Evolutionary conservation across 2,888 invertebrate genomes (phyloP).

Genomic region (Galeruca laticollis): DNA sequence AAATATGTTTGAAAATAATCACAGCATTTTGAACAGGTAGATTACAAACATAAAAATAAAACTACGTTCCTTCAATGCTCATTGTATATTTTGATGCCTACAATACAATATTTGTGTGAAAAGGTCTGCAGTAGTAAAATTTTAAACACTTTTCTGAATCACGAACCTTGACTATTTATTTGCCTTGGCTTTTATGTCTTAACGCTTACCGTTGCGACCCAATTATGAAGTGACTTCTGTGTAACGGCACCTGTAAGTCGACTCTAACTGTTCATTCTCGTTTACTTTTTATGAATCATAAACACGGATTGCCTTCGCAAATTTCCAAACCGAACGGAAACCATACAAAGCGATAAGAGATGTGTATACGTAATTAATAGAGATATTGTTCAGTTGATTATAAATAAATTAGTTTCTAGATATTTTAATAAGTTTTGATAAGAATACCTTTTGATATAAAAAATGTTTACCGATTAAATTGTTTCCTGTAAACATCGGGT

Average conservation of each 20-base stretch:
- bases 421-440: neutral
- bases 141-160: neutral
- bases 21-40: too few species aligned
- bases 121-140: neutral
- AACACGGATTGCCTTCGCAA: slow-evolving; percentile 24
- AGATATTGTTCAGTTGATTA: neutral
- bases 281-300: slow-evolving; percentile 42
- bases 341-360: slow-evolving; percentile 15
- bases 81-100: too few species aligned
- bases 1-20: too few species aligned
- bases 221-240: slow-evolving; percentile 35
- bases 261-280: slow-evolving; percentile 44
- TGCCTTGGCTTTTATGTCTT: slow-evolving; percentile 7
- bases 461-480: too few species aligned
- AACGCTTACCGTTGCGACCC: slow-evolving; percentile 42
- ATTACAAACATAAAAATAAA: too few species aligned
- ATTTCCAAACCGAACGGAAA: slow-evolving; percentile 25
- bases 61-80: too few species aligned
- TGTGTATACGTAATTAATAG: neutral
- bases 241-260: slow-evolving; percentile 44
- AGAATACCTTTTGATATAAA: neutral
- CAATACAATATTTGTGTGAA: neutral
- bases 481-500: too few species aligned
- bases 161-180: slow-evolving; percentile 1
- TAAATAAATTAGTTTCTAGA: neutral